Percentiles rank a stretch among this genome's conserved stretches.
phyloP scores from a whole-genome alignment of 2,888 invertebrate species.

The Molorchus minor region DNA sequence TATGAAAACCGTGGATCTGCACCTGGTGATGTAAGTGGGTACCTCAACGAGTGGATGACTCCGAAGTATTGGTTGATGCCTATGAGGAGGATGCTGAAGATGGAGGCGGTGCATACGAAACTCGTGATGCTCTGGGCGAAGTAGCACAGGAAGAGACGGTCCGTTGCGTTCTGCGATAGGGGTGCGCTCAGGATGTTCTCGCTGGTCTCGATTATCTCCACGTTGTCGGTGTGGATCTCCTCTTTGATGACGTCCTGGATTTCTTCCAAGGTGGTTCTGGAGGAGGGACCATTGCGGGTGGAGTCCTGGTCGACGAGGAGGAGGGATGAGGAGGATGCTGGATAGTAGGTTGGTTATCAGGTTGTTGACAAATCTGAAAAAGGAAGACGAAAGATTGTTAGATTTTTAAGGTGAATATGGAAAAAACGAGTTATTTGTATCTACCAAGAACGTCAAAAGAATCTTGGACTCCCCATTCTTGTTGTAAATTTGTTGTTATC shows the following conservation, averaged over 20 bases:
- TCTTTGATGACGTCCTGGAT: constrained; percentile 41
- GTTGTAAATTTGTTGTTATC: too few species aligned
- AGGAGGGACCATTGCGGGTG: too few species aligned
- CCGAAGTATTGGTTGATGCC: constrained; percentile 74
- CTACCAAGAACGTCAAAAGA: too few species aligned
- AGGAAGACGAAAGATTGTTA: too few species aligned
- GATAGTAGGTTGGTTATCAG: constrained; percentile 66
- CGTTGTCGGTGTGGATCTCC: constrained; percentile 31
- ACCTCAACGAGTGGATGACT: constrained; percentile 72
- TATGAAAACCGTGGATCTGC: constrained; percentile 64
- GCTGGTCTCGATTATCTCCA: constrained; percentile 45
- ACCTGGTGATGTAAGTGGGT: constrained; percentile 67
- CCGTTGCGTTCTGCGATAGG: constrained; percentile 12
- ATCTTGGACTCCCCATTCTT: too few species aligned
- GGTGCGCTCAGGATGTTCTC: constrained; percentile 22
- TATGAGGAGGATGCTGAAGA: constrained; percentile 71
- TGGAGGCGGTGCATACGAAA: constrained; percentile 68
- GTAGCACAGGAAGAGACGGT: constrained; percentile 51
- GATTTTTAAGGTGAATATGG: too few species aligned
- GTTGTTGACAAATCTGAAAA: constrained; percentile 66
- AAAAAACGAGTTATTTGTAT: too few species aligned
- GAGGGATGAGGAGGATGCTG: constrained; percentile 62
- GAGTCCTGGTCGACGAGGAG: constrained; percentile 65
- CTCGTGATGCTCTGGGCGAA: constrained; percentile 72
- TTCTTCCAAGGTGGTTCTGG: constrained; percentile 32